Evolutionary conservation across 2,113 vertebrate genomes (phyloP).

Genomic region (Suncus etruscus): DNA sequence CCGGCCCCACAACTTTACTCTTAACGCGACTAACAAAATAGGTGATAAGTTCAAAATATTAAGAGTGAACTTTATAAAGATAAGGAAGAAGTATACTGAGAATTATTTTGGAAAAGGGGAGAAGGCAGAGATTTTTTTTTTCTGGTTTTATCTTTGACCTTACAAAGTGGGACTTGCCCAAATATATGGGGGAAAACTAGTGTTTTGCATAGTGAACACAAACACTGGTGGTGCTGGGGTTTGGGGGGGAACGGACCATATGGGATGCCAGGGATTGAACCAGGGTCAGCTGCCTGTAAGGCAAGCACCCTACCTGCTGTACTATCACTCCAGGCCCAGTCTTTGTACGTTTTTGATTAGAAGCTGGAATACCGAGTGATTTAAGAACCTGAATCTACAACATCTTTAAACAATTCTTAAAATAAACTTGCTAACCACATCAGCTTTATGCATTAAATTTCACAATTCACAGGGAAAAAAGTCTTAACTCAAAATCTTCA

Average conservation of each 20-base stretch:
- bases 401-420: conserved; percentile 80
- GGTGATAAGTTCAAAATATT: conserved; percentile 46
- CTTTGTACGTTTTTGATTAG: conserved; percentile 57
- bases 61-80: conserved; percentile 57
- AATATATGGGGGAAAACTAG: conserved; percentile 48
- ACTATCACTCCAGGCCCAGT: not conserved
- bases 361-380: conserved; percentile 70
- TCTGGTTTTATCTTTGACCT: conserved; percentile 59
- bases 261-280: too few species aligned
- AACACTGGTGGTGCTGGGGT: conserved; percentile 22
- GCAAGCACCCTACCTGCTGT: too few species aligned
- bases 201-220: conserved; percentile 52
- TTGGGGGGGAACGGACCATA: too few species aligned
- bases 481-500: conserved; percentile 72
- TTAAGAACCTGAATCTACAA: conserved; percentile 73
- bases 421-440: conserved; percentile 83
- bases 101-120: not conserved
- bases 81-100: conserved; percentile 43
- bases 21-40: conserved; percentile 56
- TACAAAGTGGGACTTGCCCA: conserved; percentile 62
- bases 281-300: too few species aligned
- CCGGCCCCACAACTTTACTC: conserved; percentile 49
- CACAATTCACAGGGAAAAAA: conserved; percentile 70
- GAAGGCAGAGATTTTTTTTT: conserved; percentile 23
- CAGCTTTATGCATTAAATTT: conserved; percentile 78